These are phyloP conservation scores for Rhodinocichla rosea DNA, from an alignment of 2,113 vertebrate species.

Conservation along the genomic window DNA sequence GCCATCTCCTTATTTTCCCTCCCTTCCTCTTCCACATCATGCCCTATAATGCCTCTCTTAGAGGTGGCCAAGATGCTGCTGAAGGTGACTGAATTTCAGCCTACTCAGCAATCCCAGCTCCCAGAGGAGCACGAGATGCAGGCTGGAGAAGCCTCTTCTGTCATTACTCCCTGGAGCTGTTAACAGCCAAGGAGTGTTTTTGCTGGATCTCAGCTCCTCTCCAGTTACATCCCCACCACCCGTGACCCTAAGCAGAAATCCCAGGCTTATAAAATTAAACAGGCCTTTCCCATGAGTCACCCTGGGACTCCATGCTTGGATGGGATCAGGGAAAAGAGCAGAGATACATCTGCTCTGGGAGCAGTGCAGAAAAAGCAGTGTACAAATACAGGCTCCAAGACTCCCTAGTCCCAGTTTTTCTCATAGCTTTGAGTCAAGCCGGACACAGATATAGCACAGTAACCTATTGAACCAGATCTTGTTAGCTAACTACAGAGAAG, in stretches of 20 bases:
- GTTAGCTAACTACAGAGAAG: background rate
- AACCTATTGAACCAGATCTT: slow-evolving; percentile 50
- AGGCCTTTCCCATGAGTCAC: background rate
- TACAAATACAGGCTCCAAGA: background rate
- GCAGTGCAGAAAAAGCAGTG: background rate
- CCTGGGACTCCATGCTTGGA: background rate
- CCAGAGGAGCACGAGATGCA: fast-evolving
- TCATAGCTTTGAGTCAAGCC: background rate
- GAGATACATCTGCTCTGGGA: background rate
- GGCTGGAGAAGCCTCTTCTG: background rate
- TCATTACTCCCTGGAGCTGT: background rate
- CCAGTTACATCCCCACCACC: background rate
- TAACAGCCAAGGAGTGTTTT: background rate
- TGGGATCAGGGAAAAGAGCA: background rate
- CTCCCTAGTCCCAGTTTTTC: background rate
- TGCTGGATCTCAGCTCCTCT: background rate
- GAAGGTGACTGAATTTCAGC: background rate
- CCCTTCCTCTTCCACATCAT: background rate
- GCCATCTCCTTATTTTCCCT: background rate
- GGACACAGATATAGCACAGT: background rate
- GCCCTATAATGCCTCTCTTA: background rate
- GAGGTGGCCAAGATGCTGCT: background rate
- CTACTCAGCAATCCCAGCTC: background rate
- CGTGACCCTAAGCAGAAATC: slow-evolving; percentile 1
- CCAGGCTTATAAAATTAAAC: background rate